phyloP scores from a whole-genome alignment of 1,140 invertebrate species.

The Penaeus japonicus region DNA sequence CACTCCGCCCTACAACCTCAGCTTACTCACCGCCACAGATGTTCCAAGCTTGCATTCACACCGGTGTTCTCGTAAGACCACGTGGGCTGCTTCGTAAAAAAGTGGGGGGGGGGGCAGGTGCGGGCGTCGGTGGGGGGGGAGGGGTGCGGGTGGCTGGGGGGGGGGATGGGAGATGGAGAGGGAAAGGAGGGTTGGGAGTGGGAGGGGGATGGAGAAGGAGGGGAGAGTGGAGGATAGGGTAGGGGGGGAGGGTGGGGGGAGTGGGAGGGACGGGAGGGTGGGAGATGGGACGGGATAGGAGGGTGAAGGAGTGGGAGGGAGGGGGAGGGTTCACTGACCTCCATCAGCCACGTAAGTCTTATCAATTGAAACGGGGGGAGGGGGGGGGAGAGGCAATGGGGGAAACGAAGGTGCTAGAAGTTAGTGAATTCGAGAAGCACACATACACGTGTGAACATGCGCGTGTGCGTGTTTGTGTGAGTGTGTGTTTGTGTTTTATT shows the following conservation, averaged over 20 bases:
- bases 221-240: not conserved
- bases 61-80: no score
- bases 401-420: no score
- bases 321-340: no score
- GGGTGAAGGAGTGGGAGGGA: no score
- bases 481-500: not conserved
- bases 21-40: not conserved
- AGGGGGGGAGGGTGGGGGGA: conserved; percentile 10
- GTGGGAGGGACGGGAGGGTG: no score
- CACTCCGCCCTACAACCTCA: not conserved
- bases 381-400: no score
- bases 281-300: no score
- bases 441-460: not conserved
- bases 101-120: not conserved
- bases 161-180: not conserved
- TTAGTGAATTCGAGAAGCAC: no score
- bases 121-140: not conserved
- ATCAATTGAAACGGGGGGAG: not conserved
- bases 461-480: not conserved
- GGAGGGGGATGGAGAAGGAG: not conserved
- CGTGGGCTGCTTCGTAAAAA: no score
- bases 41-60: no score
- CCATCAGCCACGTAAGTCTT: no score
- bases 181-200: not conserved
- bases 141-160: not conserved